Percentiles rank a stretch among this genome's conserved stretches.
These are phyloP conservation scores for Alentia gelatinosa DNA, from an alignment of 2,888 invertebrate species.

Conservation along the genomic window DNA sequence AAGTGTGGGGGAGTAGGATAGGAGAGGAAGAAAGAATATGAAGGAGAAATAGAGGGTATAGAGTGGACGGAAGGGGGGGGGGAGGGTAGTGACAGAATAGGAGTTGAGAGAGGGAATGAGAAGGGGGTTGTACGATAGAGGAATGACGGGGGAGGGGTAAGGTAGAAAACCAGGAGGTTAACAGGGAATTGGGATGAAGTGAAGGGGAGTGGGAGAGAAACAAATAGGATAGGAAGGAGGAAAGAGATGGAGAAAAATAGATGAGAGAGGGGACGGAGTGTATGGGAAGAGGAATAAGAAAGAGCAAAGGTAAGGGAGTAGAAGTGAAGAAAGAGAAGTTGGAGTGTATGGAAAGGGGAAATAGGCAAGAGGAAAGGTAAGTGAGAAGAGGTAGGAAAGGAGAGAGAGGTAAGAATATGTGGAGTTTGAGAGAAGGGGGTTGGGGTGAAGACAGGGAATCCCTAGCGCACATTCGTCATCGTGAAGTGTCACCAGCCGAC, in stretches of 20 bases:
- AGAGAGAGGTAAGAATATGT: neutral
- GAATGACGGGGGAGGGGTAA: neutral
- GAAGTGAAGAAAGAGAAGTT: too few species aligned
- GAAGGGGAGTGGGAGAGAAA: neutral
- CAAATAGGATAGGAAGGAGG: neutral
- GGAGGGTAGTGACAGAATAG: neutral
- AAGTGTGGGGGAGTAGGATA: neutral
- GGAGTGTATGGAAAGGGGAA: slow-evolving; percentile 6
- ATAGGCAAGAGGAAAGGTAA: slow-evolving; percentile 17
- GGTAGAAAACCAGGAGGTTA: too few species aligned
- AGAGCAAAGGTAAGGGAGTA: neutral
- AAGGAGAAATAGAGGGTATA: neutral
- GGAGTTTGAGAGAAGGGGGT: neutral
- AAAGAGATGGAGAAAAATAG: neutral
- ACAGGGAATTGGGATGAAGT: too few species aligned
- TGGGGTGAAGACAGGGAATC: neutral
- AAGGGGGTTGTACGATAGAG: neutral
- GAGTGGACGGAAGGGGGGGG: neutral
- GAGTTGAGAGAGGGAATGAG: neutral
- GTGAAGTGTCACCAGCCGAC: neutral
- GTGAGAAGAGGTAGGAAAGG: neutral
- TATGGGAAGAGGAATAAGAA: neutral
- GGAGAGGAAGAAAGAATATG: neutral
- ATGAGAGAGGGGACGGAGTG: neutral
- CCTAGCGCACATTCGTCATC: neutral